Evolutionary conservation across 2,888 invertebrate species (phyloP), one percentile per base, ranked within the genome.

Genomic region (Reticulitermes lucifugus): DNA sequence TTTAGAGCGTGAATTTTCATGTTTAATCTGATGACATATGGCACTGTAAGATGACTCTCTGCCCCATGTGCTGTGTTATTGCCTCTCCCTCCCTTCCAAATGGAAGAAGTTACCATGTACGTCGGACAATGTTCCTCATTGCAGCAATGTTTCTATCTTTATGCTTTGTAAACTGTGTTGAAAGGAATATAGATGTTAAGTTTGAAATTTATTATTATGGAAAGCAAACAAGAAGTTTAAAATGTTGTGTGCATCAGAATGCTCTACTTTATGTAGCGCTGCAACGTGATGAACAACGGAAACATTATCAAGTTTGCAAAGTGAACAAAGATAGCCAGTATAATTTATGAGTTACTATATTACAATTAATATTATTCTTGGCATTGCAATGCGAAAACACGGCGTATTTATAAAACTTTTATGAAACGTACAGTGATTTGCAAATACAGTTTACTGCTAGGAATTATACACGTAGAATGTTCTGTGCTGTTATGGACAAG

Each of bases 191-290:
- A 70, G 70, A 29, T 70, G 70, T 70, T 29, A 25, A 0, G 9
- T 70, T 70, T 29, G 35, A n/a, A 70, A 70, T 70, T 70, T 70
- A 70, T 70, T 70, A 70, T 70, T 70, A 70, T 70, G 70, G 25
- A 70, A 70, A 70, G 29, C 14, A 25, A 70, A 25, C 70, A 70
- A 70, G 70, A 70, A 70, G 25, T n/a, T 7, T 70, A n/a, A 29
- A 70, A 7, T 70, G 55, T 55, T 55, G 70, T 70, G n/a, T 70
- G 70, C 70, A 25, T n/a, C 70, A 25, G n/a, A 70, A 25, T 12
- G 25, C 18, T 70, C 70, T 70, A 25, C 29, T 70, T 70, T 70
- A 70, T 70, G 70, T n/a, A 70, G 70, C 70, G n/a, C 25, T 70
- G 70, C 12, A 70, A 2, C n/a, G 14, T 18, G 55, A 14, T 55